Conservation (phyloP, 2,888 invertebrate species). For the Philhelius pedissequus region DNA sequence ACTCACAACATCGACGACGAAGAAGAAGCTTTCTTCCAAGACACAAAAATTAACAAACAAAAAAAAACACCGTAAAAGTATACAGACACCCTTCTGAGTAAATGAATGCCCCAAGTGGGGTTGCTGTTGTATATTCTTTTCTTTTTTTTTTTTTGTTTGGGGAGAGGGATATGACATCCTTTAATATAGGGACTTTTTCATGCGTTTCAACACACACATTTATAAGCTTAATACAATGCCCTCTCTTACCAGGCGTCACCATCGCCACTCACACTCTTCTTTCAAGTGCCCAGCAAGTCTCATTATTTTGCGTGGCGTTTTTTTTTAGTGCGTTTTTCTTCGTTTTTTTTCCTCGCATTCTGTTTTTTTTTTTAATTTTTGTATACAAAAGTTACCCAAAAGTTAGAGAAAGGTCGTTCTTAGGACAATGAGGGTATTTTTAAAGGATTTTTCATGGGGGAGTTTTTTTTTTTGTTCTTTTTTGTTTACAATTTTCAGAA, state of each 20-base stretch:
- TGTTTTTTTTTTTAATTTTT: neutral
- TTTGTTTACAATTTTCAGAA: constrained; percentile 1
- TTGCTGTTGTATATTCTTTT: constrained; percentile 1
- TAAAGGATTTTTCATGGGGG: constrained; percentile 51
- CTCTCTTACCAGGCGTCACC: constrained; percentile 17
- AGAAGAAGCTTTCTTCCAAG: constrained; percentile 39
- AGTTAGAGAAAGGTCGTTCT: constrained; percentile 47
- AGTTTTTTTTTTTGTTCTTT: constrained; percentile 26
- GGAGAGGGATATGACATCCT: constrained; percentile 50
- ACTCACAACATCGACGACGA: neutral
- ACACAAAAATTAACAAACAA: neutral
- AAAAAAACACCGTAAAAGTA: neutral
- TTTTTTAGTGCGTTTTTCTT: constrained; percentile 26
- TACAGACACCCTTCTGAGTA: constrained; percentile 45
- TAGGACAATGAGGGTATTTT: constrained; percentile 49
- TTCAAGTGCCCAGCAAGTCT: constrained; percentile 39
- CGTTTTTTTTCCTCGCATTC: neutral
- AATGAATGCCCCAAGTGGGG: constrained; percentile 51
- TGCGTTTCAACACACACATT: constrained; percentile 34
- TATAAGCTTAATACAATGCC: constrained; percentile 28
- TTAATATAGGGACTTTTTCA: constrained; percentile 29
- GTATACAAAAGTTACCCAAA: constrained; percentile 11
- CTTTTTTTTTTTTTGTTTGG: neutral
- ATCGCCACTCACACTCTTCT: constrained; percentile 10
- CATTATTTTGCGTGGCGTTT: constrained; percentile 22